A percentile compares a stretch with the other conserved stretches of the same genome.
phyloP scores from a whole-genome alignment of 2,113 vertebrate genomes.

The Oreotragus oreotragus region DNA sequence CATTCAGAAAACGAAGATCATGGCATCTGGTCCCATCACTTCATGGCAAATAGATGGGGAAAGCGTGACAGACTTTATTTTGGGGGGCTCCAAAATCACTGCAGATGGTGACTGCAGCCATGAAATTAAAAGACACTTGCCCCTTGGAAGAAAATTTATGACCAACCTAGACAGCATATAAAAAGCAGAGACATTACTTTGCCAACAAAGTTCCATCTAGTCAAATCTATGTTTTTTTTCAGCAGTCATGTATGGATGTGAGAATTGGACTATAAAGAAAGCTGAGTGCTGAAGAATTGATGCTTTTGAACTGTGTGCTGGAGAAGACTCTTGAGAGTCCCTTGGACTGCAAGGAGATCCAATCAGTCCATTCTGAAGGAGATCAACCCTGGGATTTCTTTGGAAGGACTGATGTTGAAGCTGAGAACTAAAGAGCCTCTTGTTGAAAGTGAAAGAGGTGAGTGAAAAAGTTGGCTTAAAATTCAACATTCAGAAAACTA shows the following conservation, averaged over 20 bases:
- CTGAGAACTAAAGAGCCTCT: neutral
- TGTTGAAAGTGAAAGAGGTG: neutral
- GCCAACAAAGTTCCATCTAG: neutral
- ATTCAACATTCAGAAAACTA: neutral
- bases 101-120: neutral
- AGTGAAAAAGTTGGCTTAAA: neutral
- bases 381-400: neutral
- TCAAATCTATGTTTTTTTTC: neutral
- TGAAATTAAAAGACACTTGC: neutral
- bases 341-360: neutral
- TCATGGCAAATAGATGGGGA: neutral
- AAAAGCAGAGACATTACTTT: neutral
- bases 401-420: neutral
- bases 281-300: fast-evolving
- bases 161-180: neutral
- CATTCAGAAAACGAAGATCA: neutral
- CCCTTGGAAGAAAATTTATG: neutral
- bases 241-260: neutral
- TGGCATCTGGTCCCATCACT: neutral
- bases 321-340: neutral
- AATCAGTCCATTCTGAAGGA: neutral
- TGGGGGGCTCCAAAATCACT: neutral
- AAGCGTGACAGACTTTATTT: neutral
- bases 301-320: neutral
- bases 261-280: neutral